Conservation (phyloP, 2,888 invertebrate species). For the Aleiodes alternator region DNA sequence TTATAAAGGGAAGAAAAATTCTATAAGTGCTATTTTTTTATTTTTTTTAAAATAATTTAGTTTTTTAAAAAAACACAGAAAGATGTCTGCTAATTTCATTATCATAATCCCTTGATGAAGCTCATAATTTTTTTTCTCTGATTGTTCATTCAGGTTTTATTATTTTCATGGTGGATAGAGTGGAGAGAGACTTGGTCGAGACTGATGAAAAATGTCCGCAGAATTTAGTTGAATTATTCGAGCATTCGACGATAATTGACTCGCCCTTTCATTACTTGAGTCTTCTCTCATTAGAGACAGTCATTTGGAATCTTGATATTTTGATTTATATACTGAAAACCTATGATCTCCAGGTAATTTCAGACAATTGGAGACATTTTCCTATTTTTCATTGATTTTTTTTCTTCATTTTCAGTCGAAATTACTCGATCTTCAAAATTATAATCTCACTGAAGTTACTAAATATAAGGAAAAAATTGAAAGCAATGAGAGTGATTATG, state of each 20-base stretch:
- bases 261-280: conserved; percentile 69
- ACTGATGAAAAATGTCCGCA: conserved; percentile 64
- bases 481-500: conserved; percentile 43
- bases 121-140: no score
- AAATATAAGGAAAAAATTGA: conserved; percentile 47
- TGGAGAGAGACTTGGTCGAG: conserved; percentile 55
- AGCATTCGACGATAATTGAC: conserved; percentile 62
- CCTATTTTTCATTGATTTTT: neutral
- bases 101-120: no score
- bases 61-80: no score
- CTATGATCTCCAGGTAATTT: conserved; percentile 66
- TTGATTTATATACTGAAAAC: conserved; percentile 62
- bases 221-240: conserved; percentile 65
- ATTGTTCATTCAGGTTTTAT: conserved; percentile 63
- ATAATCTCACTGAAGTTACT: conserved; percentile 54
- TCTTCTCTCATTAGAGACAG: conserved; percentile 64
- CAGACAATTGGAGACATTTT: neutral
- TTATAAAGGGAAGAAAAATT: no score
- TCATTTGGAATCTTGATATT: conserved; percentile 71
- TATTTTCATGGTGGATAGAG: conserved; percentile 63
- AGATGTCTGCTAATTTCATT: no score
- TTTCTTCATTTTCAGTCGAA: conserved; percentile 58
- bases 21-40: no score
- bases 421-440: conserved; percentile 65
- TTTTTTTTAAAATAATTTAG: no score